Evolutionary conservation across 2,113 vertebrate species (phyloP).

Genomic region (Cyprinus carpio): DNA sequence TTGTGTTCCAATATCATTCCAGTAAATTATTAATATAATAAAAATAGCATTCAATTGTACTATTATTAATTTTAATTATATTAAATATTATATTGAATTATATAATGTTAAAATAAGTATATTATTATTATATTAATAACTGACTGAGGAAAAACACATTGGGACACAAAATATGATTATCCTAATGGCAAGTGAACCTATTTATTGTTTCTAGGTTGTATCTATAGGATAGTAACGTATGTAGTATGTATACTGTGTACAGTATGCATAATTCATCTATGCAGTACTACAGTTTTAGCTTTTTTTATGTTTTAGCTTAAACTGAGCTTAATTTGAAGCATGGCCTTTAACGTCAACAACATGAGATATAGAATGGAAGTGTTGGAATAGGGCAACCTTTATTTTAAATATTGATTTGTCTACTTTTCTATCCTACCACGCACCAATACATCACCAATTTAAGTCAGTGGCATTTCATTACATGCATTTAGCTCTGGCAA

Average conservation of each 20-base stretch:
- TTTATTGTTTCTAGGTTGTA: not conserved
- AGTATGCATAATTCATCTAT: too few relatives aligned
- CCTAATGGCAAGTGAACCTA: too few relatives aligned
- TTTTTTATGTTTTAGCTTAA: not conserved
- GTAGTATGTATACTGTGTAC: too few relatives aligned
- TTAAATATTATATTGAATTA: too few relatives aligned
- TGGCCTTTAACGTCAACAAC: not conserved
- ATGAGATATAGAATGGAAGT: not conserved
- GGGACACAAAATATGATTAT: not conserved
- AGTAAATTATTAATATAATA: too few relatives aligned
- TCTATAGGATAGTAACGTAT: too few relatives aligned
- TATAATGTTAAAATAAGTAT: not conserved
- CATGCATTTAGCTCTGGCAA: not conserved
- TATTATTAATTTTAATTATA: too few relatives aligned
- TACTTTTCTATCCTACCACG: not conserved
- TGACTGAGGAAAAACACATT: not conserved
- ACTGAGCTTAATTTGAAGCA: not conserved
- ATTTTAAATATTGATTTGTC: not conserved
- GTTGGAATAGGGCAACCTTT: not conserved
- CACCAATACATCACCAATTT: not conserved
- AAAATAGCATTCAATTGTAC: too few relatives aligned
- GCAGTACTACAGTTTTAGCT: too few relatives aligned
- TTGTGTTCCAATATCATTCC: too few relatives aligned
- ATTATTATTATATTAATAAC: not conserved
- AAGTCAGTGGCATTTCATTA: not conserved